These are phyloP conservation scores for Drosophila littoralis DNA, from an alignment of 1,140 invertebrate species.

Conservation along the genomic window DNA sequence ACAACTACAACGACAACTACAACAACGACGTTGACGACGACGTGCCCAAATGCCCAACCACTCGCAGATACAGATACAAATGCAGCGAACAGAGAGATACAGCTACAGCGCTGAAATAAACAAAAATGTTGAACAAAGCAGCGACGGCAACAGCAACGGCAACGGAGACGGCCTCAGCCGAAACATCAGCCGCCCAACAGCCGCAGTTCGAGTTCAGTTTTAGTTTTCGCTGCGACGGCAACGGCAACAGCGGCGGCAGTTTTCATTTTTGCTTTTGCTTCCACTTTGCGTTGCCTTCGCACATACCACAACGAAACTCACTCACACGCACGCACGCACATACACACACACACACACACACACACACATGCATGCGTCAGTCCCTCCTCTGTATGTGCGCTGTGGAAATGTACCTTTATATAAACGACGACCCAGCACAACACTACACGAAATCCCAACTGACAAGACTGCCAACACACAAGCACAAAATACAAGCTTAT, in stretches of 20 bases:
- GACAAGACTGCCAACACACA: slow-evolving; percentile 64
- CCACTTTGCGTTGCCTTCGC: slow-evolving; percentile 62
- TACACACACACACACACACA: slow-evolving; percentile 20
- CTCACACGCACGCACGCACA: slow-evolving; percentile 18
- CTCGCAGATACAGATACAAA: slow-evolving; percentile 64
- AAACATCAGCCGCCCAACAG: slow-evolving; percentile 30
- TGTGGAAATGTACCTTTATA: slow-evolving; percentile 82
- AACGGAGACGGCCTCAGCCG: slow-evolving; percentile 43
- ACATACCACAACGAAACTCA: slow-evolving; percentile 65
- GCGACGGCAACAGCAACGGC: slow-evolving; percentile 17
- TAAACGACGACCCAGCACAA: slow-evolving; percentile 75
- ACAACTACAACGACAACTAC: slow-evolving; percentile 26
- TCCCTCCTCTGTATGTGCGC: slow-evolving; percentile 44
- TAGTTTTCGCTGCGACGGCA: slow-evolving; percentile 68
- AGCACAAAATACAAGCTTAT: slow-evolving; percentile 28
- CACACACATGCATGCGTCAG: slow-evolving; percentile 43
- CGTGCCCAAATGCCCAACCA: slow-evolving; percentile 70
- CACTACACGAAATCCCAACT: slow-evolving; percentile 80
- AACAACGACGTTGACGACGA: slow-evolving; percentile 32
- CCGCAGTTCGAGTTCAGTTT: slow-evolving; percentile 71
- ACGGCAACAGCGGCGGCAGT: slow-evolving; percentile 48
- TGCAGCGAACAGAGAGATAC: slow-evolving; percentile 66
- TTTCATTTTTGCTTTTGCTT: slow-evolving; percentile 67
- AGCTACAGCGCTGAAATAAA: slow-evolving; percentile 71
- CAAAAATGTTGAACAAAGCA: slow-evolving; percentile 78